Base-by-base conservation (phyloP, 2,797 vertebrate genomes). In the Ambastaia sidthimunki region DNA sequence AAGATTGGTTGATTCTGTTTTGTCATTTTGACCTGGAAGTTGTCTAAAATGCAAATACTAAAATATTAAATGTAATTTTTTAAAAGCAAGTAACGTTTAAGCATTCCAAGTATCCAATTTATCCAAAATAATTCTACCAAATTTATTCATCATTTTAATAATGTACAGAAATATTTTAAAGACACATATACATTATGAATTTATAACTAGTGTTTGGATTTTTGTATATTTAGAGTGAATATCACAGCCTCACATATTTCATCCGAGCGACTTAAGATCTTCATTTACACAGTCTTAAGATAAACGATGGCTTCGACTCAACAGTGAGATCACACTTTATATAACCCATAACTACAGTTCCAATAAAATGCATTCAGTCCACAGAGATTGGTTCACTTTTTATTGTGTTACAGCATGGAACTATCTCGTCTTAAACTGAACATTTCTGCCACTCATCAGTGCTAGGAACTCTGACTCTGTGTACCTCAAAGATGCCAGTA, bases 321-420 rank as follows among this genome's bases (percentile, higher is more conserved):
- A 41, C 19, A 44, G 23, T 60, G 23, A 62, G n/a, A 19, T 71
- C 70, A 59, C 72, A 66, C 37, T 34, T 80, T 62, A 75, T 80
- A 37, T 70, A 75, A 74, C 21, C 66, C 13, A 23, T 18, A 15
- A 59, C 62, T 67, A 48, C 10, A 60, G 23, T 6, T 1, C 25
- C 23, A 34, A 28, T 63, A 16, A 63, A 63, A 11, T 59, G 2
- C 44, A 28, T 25, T 68, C 37, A 11, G 65, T 60, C 54, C 18
- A 59, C 18, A 1, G 47, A 21, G 23, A 55, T 76, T 19, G 19
- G 57, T 57, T n/a, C 37, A 31, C 9, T 0, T 48, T 69, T 77
- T 69, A 77, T 48, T 34, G 54, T n/a, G 3, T 77, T 21, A 60
- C 54, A 60, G 34, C 18, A 68, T 52, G 60, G 48, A 50, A 65